phyloP scores from a whole-genome alignment of 1,140 invertebrate genomes.

The Drusus annulatus region DNA sequence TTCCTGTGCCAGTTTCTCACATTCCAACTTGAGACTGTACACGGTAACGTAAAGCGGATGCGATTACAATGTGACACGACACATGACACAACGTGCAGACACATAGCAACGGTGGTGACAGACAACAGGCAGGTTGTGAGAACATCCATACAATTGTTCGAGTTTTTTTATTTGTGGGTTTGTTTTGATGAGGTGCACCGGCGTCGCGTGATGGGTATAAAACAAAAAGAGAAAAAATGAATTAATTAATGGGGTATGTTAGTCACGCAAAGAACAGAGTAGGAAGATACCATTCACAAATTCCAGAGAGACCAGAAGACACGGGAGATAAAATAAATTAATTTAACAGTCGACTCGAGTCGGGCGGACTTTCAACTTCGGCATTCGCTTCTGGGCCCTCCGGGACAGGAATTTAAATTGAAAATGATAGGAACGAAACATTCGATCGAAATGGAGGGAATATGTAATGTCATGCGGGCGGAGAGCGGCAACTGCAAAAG shows the following conservation, averaged over 20 bases:
- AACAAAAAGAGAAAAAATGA: constrained; percentile 55
- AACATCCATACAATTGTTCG: constrained; percentile 35
- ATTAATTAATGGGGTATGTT: constrained; percentile 55
- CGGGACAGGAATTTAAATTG: constrained; percentile 28
- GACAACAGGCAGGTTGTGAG: constrained; percentile 49
- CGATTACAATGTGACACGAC: constrained; percentile 46
- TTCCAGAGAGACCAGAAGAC: constrained; percentile 35
- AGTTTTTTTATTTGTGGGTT: constrained; percentile 40
- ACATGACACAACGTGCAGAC: constrained; percentile 49
- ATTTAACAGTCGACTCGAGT: not conserved
- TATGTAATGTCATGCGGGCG: constrained; percentile 30
- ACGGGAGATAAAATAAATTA: constrained; percentile 10
- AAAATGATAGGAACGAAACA: constrained; percentile 29
- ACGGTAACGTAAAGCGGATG: constrained; percentile 65
- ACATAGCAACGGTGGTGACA: constrained; percentile 47
- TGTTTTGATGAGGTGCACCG: constrained; percentile 46
- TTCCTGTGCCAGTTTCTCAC: constrained; percentile 96
- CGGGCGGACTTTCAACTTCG: too few species aligned
- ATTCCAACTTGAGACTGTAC: constrained; percentile 89
- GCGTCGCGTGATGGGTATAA: constrained; percentile 53
- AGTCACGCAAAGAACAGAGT: constrained; percentile 36
- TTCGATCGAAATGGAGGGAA: constrained; percentile 9
- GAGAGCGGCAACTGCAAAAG: constrained; percentile 25
- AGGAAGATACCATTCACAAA: constrained; percentile 22
- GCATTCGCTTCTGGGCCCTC: constrained; percentile 19